phyloP scores from a whole-genome alignment of 2,888 invertebrate genomes.

The Aleiodes leptofemur region DNA sequence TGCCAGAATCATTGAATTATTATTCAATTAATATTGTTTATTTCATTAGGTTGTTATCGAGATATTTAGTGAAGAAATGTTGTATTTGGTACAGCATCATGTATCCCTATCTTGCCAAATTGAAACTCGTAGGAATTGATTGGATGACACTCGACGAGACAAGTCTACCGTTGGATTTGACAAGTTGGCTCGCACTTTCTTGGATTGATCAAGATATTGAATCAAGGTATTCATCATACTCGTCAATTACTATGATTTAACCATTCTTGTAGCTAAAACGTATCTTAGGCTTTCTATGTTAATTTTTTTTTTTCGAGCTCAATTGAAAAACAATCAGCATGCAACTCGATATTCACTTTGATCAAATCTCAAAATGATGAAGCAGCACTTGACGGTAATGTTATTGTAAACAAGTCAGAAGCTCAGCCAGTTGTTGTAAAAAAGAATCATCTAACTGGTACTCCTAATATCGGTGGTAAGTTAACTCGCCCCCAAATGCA shows the following conservation, averaged over 20 bases:
- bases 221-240: slow-evolving; percentile 51
- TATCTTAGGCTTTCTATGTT: background rate
- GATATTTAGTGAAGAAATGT: slow-evolving; percentile 75
- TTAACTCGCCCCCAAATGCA: background rate
- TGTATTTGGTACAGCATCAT: slow-evolving; percentile 78
- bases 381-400: slow-evolving; percentile 41
- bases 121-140: slow-evolving; percentile 75
- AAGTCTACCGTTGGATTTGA: slow-evolving; percentile 75
- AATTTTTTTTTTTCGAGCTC: slow-evolving; percentile 37
- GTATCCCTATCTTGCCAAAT: slow-evolving; percentile 71
- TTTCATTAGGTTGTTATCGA: slow-evolving; percentile 72
- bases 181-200: slow-evolving; percentile 76
- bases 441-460: background rate
- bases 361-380: slow-evolving; percentile 56
- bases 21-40: slow-evolving; percentile 3
- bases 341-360: slow-evolving; percentile 62
- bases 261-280: background rate
- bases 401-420: slow-evolving; percentile 33
- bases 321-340: slow-evolving; percentile 8
- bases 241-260: background rate
- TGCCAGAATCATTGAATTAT: background rate
- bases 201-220: slow-evolving; percentile 75
- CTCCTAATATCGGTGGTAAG: slow-evolving; percentile 58
- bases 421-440: background rate
- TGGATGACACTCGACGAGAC: slow-evolving; percentile 76